These are phyloP conservation scores for Pavo muticus DNA, from an alignment of 2,113 vertebrate species.

Conservation along the genomic window DNA sequence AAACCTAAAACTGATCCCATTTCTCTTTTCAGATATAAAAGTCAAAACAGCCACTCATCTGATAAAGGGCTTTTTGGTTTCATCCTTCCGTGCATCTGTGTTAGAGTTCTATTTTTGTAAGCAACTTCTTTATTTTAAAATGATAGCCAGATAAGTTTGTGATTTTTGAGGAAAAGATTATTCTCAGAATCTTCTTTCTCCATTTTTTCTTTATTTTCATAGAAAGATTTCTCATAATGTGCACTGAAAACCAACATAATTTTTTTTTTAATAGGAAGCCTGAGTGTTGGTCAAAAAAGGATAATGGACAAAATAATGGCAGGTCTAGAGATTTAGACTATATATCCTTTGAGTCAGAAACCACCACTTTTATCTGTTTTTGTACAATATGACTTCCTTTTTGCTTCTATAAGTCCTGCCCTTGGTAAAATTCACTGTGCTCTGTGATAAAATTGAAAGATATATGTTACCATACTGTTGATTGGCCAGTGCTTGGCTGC, in stretches of 20 bases:
- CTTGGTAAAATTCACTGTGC: not conserved
- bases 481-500: not conserved
- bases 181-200: not conserved
- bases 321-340: not conserved
- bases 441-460: not conserved
- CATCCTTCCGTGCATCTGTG: not conserved
- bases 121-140: not conserved
- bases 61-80: not conserved
- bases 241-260: not conserved
- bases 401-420: not conserved
- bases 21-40: not conserved
- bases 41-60: not conserved
- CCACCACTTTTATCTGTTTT: not conserved
- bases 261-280: not conserved
- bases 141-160: not conserved
- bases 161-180: not conserved
- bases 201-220: not conserved
- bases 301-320: not conserved
- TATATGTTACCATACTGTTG: accelerated
- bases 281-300: not conserved
- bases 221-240: not conserved
- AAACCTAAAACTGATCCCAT: not conserved
- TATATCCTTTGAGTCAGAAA: not conserved
- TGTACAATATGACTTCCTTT: not conserved
- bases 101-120: not conserved